Evolutionary conservation across 2,888 invertebrate species (phyloP).

Genomic region (Taphrorychus bicolor): DNA sequence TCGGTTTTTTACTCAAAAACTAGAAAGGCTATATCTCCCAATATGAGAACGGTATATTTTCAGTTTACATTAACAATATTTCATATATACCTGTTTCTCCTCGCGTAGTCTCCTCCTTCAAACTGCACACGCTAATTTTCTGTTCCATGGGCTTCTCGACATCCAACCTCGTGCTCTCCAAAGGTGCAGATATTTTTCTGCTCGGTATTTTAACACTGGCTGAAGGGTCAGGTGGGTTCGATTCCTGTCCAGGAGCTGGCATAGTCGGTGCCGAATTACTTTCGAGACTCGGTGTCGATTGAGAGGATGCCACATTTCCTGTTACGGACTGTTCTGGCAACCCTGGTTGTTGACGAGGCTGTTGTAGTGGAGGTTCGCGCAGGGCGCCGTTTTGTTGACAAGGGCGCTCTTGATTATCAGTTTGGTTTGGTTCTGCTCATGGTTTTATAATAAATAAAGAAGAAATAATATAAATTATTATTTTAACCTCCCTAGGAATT

Average conservation of each 20-base stretch:
- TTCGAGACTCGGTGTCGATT: neutral
- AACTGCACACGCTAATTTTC: slow-evolving; percentile 49
- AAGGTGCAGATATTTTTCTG: slow-evolving; percentile 51
- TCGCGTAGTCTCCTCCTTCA: slow-evolving; percentile 50
- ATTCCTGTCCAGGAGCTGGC: neutral
- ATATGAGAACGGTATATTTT: neutral
- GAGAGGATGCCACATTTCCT: too few species aligned
- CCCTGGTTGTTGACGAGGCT: neutral
- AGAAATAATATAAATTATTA: too few species aligned
- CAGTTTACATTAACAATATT: neutral
- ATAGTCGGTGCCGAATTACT: neutral
- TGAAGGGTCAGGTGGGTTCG: slow-evolving; percentile 5
- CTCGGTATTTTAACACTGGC: slow-evolving; percentile 38
- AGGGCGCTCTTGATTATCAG: too few species aligned
- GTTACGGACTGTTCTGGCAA: neutral
- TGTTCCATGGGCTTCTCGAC: slow-evolving; percentile 48
- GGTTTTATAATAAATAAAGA: too few species aligned
- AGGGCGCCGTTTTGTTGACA: too few species aligned
- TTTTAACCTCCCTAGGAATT: too few species aligned
- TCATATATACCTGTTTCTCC: slow-evolving; percentile 51
- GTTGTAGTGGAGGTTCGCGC: too few species aligned
- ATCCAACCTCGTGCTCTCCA: slow-evolving; percentile 47
- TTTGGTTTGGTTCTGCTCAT: too few species aligned
- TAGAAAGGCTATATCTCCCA: too few species aligned
- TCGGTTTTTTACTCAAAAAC: too few species aligned